Percentiles rank a stretch among this genome's conserved stretches.
These are phyloP conservation scores for Drosophila longiperda DNA, from an alignment of 2,888 invertebrate genomes.

Conservation along the genomic window DNA sequence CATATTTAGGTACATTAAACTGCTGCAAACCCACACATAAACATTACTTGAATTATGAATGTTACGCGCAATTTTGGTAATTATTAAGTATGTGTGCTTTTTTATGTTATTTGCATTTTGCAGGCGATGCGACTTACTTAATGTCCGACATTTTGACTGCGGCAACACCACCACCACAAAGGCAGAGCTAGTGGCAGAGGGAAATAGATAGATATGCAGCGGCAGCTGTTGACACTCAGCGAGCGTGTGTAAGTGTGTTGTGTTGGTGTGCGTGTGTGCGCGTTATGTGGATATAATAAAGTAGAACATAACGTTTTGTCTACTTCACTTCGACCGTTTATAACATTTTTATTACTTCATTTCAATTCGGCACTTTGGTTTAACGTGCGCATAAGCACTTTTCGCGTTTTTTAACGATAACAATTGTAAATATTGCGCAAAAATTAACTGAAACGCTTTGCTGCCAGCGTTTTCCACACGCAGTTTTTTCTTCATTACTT, in stretches of 20 bases:
- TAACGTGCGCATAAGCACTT: constrained; percentile 19
- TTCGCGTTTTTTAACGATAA: constrained; percentile 13
- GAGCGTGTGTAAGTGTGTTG: constrained; percentile 11
- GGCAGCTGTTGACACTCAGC: constrained; percentile 74
- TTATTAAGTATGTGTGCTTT: constrained; percentile 1
- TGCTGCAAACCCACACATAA: constrained; percentile 17
- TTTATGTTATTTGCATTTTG: constrained; percentile 30
- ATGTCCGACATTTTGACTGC: constrained; percentile 84
- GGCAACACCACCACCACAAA: constrained; percentile 47
- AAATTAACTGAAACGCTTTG: constrained; percentile 51
- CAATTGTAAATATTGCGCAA: constrained; percentile 25
- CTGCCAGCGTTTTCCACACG: constrained; percentile 63
- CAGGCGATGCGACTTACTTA: constrained; percentile 78
- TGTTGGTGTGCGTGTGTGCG: constrained; percentile 50
- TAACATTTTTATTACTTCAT: constrained; percentile 43
- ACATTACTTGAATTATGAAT: constrained; percentile 12
- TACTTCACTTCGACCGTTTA: constrained; percentile 50
- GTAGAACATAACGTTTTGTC: constrained; percentile 64
- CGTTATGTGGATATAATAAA: constrained; percentile 64
- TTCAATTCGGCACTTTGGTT: constrained; percentile 24
- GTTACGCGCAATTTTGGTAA: background rate
- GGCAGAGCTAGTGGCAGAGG: constrained; percentile 15
- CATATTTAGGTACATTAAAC: constrained; percentile 37
- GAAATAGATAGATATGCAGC: constrained; percentile 31
- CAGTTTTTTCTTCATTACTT: constrained; percentile 45